Percentiles rank a stretch among this genome's conserved stretches.
These are phyloP conservation scores for Acanthaster planci DNA, from an alignment of 35 echinoderm and acorn worm genomes.

Conservation along the genomic window DNA sequence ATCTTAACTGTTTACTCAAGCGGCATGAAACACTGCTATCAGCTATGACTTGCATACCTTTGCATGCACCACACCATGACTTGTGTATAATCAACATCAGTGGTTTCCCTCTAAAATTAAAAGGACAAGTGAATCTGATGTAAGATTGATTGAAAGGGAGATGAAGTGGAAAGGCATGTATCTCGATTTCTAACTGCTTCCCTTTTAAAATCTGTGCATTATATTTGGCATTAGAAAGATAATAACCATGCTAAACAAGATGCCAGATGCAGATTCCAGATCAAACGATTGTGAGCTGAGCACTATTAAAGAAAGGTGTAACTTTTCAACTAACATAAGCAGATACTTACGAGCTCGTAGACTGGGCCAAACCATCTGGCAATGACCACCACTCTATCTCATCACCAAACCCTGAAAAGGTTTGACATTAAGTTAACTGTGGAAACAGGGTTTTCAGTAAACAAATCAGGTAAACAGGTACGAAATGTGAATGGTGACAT, in stretches of 20 bases:
- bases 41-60: slow-evolving; percentile 23
- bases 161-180: too few relatives aligned
- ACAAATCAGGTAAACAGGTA: too few relatives aligned
- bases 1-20: too few relatives aligned
- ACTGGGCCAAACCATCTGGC: background rate
- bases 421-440: background rate
- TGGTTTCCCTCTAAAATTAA: slow-evolving; percentile 33
- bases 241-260: too few relatives aligned
- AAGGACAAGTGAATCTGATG: background rate
- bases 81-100: slow-evolving; percentile 50
- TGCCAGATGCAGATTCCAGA: background rate
- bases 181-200: too few relatives aligned
- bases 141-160: too few relatives aligned
- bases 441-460: too few relatives aligned
- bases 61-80: slow-evolving; percentile 48
- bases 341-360: slow-evolving; percentile 11
- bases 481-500: too few relatives aligned
- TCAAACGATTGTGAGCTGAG: background rate
- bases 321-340: background rate
- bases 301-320: background rate
- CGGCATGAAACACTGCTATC: too few relatives aligned
- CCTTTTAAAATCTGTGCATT: too few relatives aligned
- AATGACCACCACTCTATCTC: slow-evolving; percentile 29
- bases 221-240: too few relatives aligned
- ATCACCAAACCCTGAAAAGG: slow-evolving; percentile 24